Evolutionary conservation across 2,113 vertebrate genomes (phyloP).

Genomic region (Podarcis muralis): DNA sequence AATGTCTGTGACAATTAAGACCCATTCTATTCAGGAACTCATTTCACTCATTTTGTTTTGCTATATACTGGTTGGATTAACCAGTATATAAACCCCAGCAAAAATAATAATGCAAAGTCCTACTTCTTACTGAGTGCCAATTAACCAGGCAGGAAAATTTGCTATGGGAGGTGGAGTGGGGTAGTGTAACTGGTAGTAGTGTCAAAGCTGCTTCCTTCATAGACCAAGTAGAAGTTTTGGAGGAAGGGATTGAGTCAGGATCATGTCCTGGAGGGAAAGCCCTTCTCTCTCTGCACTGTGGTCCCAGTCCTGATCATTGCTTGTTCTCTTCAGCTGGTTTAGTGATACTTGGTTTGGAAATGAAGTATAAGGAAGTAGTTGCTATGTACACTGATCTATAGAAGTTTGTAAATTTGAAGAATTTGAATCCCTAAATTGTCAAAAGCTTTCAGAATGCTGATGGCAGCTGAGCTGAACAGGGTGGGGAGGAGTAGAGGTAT

Average conservation of each 20-base stretch:
- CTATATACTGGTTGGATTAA: not conserved
- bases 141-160: not conserved
- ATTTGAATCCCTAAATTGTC: too few species aligned
- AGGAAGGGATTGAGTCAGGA: not conserved
- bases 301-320: not conserved
- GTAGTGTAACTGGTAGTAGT: not conserved
- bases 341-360: not conserved
- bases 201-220: not conserved
- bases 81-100: constrained; percentile 17
- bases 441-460: too few species aligned
- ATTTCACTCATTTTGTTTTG: not conserved
- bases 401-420: not conserved
- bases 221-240: not conserved
- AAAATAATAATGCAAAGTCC: constrained; percentile 16
- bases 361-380: not conserved
- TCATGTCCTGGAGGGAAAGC: too few species aligned
- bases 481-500: too few species aligned
- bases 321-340: too few species aligned
- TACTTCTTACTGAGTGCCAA: not conserved
- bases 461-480: too few species aligned
- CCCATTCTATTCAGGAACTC: constrained; percentile 14
- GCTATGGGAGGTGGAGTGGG: not conserved
- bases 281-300: not conserved
- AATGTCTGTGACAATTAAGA: constrained; percentile 35
- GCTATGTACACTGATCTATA: not conserved